Conservation (phyloP, 2,113 vertebrate genomes). For the Platysternon megacephalum region DNA sequence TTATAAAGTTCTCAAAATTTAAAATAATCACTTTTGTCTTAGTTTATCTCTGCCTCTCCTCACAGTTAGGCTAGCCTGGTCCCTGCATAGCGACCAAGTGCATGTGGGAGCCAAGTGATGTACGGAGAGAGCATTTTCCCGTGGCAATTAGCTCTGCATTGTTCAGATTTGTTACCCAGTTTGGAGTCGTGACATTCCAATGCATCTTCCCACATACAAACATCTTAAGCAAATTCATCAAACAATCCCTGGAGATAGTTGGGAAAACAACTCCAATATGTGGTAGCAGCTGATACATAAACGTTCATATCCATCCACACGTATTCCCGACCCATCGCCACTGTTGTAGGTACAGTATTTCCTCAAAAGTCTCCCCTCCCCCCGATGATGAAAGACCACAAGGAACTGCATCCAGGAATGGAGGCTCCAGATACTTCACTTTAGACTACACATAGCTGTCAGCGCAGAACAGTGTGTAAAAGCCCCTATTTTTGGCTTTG, state of each 20-base stretch:
- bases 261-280: background rate
- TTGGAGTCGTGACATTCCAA: background rate
- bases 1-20: background rate
- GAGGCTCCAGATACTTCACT: accelerated
- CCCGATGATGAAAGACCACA: accelerated
- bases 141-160: background rate
- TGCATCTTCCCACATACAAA: conserved; percentile 30
- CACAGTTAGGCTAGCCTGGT: background rate
- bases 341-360: background rate
- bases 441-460: accelerated
- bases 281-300: conserved; percentile 2
- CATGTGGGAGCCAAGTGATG: background rate
- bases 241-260: conserved; percentile 3
- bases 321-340: background rate
- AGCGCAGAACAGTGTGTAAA: accelerated
- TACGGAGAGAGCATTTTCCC: background rate
- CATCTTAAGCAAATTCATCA: background rate
- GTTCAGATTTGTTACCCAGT: conserved; percentile 7
- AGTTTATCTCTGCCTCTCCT: background rate
- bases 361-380: background rate
- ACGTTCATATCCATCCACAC: background rate
- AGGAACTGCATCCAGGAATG: accelerated
- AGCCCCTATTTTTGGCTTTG: background rate
- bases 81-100: background rate
- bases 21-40: background rate